Conservation (phyloP, 2,113 vertebrate genomes). For the Eulemur macaco region DNA sequence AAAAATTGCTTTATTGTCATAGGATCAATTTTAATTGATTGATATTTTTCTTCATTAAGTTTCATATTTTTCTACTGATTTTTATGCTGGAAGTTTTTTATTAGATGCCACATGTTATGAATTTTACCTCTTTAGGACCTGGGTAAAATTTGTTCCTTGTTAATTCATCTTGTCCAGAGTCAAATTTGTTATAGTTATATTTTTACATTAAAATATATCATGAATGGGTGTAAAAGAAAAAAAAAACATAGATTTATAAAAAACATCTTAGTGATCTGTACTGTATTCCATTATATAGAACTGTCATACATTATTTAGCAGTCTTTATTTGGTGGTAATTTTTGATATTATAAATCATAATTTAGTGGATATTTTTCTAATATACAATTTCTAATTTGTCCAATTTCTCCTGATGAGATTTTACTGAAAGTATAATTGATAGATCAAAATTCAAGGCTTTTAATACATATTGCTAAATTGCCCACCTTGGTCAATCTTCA, state of each 20-base stretch:
- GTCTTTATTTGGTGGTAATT: not conserved
- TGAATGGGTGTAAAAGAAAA: not conserved
- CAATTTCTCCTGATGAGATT: not conserved
- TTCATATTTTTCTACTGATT: not conserved
- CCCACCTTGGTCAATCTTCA: not conserved
- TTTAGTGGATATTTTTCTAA: not conserved
- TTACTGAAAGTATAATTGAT: not conserved
- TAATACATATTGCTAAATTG: not conserved
- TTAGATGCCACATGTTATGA: not conserved
- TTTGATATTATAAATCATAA: not conserved
- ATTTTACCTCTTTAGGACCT: not conserved
- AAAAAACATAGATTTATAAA: not conserved
- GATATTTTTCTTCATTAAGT: not conserved
- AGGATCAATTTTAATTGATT: not conserved
- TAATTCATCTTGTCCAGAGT: not conserved
- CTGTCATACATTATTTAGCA: not conserved
- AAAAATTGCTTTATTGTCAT: not conserved
- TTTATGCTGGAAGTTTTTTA: not conserved
- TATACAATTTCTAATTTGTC: not conserved
- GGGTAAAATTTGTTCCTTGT: not conserved
- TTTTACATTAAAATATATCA: not conserved
- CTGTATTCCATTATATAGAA: not conserved
- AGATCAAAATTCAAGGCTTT: not conserved
- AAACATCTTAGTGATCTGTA: not conserved
- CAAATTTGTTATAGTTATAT: not conserved